Base-by-base conservation (phyloP, 2,888 invertebrate genomes). In the Polyploca ridens region DNA sequence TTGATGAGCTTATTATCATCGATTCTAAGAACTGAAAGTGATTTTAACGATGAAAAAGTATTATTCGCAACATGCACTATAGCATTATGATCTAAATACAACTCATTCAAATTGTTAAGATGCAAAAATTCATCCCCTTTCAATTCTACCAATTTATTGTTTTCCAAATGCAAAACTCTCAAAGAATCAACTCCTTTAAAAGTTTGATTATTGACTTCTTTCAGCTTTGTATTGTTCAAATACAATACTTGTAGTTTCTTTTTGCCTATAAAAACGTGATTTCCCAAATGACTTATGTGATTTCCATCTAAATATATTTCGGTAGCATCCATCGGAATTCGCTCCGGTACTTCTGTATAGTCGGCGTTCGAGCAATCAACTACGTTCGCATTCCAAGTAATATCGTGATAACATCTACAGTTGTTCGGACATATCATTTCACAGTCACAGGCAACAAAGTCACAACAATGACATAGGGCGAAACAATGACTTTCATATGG, bases 391-490 rank as follows among this genome's bases (percentile, higher is more conserved):
- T 96, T 96, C 97, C 97, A 98, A 70, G 96, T 96, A 83, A 97
- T 96, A 86, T 98, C 98, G 87, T 97, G 97, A 94, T 96, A 98
- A 83, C 98, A 98, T 78, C 95, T 96, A 91, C 98, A 98, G 84
- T 97, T 96, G 82, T 95, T 95, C 61, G 98, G 98, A 88, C 98
- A 98, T 75, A 97, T 97, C 97, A 97, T 98, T 94, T 97, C 97
- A 93, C 98, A 98, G 90, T 98, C 98, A 90, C 98, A 98, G 63
- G 97, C 97, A 81, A 97, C 97, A 86, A 97, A 98, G 78, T 97
- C 97, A 92, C 98, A 98, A 90, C 98, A 98, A 88, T 97, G 97
- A 87, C 98, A 98, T 19, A 97, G 91, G n/a, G 97, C 96, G 84
- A 97, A 97, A 92, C 98, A 98, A 90, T 97, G 97, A 65, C 96